A percentile compares a stretch with the other conserved stretches of the same genome.
Conservation (phyloP, 2,888 invertebrate genomes). For the Seira musarum region DNA sequence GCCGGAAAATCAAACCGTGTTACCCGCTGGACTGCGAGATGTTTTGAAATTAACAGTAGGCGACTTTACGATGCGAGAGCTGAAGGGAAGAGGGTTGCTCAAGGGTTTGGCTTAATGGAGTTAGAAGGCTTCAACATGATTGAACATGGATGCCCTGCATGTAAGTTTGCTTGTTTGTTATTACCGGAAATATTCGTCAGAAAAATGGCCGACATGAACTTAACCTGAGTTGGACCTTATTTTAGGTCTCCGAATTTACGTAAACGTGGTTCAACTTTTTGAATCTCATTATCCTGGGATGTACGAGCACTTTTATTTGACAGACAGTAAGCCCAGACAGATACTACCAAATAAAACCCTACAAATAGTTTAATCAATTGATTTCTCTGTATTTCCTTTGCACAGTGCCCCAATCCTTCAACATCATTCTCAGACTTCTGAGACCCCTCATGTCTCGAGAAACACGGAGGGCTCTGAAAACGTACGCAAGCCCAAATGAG, state of each 20-base stretch:
- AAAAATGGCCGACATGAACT: too few relatives aligned
- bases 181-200: not conserved
- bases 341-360: not conserved
- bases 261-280: constrained; percentile 14
- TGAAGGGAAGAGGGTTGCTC: constrained; percentile 44
- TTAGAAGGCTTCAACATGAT: constrained; percentile 46
- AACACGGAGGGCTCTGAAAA: constrained; percentile 31
- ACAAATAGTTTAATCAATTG: not conserved
- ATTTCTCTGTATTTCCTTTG: not conserved
- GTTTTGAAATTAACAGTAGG: constrained; percentile 37
- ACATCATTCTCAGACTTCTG: constrained; percentile 19
- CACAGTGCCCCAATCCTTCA: constrained; percentile 45
- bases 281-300: constrained; percentile 46
- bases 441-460: constrained; percentile 30
- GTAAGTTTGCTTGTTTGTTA: too few relatives aligned
- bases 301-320: constrained; percentile 26
- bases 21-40: constrained; percentile 36
- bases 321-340: constrained; percentile 32
- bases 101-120: constrained; percentile 29
- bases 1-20: constrained; percentile 19
- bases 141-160: constrained; percentile 41
- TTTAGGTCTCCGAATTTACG: constrained; percentile 39
- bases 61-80: constrained; percentile 21
- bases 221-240: not conserved
- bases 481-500: constrained; percentile 11